These are phyloP conservation scores for Netelia virgata DNA, from an alignment of 2,888 invertebrate species.

Conservation along the genomic window DNA sequence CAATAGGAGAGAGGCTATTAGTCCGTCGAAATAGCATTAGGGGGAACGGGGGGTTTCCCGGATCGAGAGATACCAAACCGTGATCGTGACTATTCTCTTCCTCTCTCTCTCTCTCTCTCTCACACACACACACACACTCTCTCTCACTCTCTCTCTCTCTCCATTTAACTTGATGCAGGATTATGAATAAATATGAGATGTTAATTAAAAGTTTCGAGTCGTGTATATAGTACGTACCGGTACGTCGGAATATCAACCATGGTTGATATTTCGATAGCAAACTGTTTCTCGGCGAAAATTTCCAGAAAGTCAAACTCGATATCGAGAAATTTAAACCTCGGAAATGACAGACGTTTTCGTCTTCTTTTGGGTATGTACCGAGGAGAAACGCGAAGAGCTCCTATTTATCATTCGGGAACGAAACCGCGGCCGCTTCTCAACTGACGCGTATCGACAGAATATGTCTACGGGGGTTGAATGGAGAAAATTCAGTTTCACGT, in stretches of 20 bases:
- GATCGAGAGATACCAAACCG: constrained; percentile 17
- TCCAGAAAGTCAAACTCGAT: constrained; percentile 29
- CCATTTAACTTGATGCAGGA: constrained; percentile 30
- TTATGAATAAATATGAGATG: constrained; percentile 74
- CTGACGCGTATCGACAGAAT: constrained; percentile 30
- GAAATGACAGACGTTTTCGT: constrained; percentile 33
- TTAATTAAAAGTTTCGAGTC: constrained; percentile 69
- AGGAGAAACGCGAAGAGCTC: neutral
- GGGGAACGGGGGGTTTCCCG: constrained; percentile 1
- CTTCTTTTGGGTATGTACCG: neutral
- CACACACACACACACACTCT: neutral
- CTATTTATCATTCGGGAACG: constrained; percentile 19
- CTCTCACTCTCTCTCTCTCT: neutral
- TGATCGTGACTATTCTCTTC: constrained; percentile 22
- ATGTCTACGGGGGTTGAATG: constrained; percentile 9
- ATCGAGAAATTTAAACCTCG: constrained; percentile 50
- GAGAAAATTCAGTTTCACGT: neutral
- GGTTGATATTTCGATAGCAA: neutral
- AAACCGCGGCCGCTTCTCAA: constrained; percentile 1
- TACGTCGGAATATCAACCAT: neutral
- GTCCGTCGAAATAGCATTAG: constrained; percentile 24
- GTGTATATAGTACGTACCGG: neutral
- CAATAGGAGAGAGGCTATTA: constrained; percentile 28
- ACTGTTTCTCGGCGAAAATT: constrained; percentile 40
- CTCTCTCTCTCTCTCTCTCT: neutral